Percentiles rank a stretch among this genome's conserved stretches.
Evolutionary conservation across 1,140 invertebrate genomes (phyloP).

Genomic region (silkworm (Bombyx mori)): DNA sequence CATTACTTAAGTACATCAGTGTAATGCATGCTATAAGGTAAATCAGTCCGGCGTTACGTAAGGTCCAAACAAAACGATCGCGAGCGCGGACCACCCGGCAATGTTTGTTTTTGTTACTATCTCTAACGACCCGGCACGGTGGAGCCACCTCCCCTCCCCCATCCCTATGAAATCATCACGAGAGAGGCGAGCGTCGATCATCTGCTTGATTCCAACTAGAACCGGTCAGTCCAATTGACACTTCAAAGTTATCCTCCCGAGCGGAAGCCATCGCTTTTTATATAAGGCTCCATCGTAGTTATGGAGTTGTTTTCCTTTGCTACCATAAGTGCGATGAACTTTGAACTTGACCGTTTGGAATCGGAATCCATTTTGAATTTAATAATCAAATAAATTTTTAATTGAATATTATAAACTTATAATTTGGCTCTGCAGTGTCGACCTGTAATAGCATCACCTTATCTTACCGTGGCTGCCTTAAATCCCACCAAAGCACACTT

Average conservation of each 20-base stretch:
- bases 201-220: constrained; percentile 7
- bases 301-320: constrained; percentile 6
- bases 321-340: too few relatives aligned
- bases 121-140: constrained; percentile 14
- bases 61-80: constrained; percentile 10
- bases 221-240: constrained; percentile 15
- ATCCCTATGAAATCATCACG: background rate
- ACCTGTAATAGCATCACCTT: too few relatives aligned
- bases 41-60: constrained; percentile 14
- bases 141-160: constrained; percentile 11
- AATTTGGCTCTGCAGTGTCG: too few relatives aligned
- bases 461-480: too few relatives aligned
- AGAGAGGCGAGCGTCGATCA: constrained; percentile 10
- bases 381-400: too few relatives aligned
- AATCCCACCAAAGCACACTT: too few relatives aligned
- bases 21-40: constrained; percentile 9
- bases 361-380: too few relatives aligned
- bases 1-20: constrained; percentile 5
- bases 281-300: constrained; percentile 10
- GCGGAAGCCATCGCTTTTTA: constrained; percentile 13
- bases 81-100: constrained; percentile 22
- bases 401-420: too few relatives aligned
- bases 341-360: too few relatives aligned
- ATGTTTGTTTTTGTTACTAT: constrained; percentile 28
- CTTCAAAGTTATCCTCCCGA: constrained; percentile 15